Conservation (phyloP, 2,797 vertebrate genomes). For the Anguilla marmorata region DNA sequence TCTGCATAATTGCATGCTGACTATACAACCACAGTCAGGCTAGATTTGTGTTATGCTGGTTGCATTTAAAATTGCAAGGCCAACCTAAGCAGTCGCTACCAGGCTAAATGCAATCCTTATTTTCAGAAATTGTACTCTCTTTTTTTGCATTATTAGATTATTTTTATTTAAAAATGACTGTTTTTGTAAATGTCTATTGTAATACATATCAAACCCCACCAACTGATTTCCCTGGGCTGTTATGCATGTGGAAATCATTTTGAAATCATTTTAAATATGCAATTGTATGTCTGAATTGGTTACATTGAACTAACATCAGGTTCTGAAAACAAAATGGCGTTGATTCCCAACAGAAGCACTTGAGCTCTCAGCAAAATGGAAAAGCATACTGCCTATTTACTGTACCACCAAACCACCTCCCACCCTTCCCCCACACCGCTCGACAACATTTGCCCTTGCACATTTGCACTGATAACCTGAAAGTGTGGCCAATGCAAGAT, state of each 20-base stretch:
- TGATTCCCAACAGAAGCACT: neutral
- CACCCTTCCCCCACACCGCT: neutral
- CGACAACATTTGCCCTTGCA: neutral
- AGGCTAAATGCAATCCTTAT: neutral
- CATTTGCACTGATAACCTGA: neutral
- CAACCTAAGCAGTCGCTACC: conserved; percentile 3
- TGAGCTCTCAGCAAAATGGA: neutral
- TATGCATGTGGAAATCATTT: neutral
- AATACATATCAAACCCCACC: too few relatives aligned
- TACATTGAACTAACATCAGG: neutral
- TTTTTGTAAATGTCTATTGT: neutral
- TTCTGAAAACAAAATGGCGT: neutral
- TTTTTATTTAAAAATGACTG: neutral
- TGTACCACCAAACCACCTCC: too few relatives aligned
- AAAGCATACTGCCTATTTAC: neutral
- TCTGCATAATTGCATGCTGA: conserved; percentile 66
- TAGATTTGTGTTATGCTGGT: neutral
- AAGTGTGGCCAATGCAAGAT: neutral
- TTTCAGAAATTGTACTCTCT: neutral
- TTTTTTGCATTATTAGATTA: neutral
- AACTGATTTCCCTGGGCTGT: neutral
- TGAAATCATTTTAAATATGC: neutral
- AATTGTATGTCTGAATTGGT: neutral
- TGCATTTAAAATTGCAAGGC: neutral
- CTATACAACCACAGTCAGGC: conserved; percentile 12